Evolutionary conservation across 1,140 invertebrate genomes (phyloP), one percentile per base, ranked within the genome.

Genomic region (Centruroides vittatus): DNA sequence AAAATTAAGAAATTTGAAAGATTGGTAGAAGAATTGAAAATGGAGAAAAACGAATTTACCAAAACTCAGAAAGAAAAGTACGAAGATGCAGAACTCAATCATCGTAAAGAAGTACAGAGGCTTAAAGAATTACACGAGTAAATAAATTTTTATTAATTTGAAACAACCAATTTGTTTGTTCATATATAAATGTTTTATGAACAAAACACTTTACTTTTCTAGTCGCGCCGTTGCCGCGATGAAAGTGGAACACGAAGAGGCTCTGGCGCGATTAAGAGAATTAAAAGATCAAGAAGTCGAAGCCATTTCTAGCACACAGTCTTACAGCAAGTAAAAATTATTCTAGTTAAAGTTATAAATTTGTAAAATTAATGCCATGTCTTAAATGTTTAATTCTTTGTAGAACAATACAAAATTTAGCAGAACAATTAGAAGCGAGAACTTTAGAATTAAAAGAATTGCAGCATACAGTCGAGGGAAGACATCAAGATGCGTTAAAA

Each of bases 241-340:
- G 57, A 65, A 61, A 52, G 41, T 57, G 61, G 63, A 65, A 56
- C 63, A 65, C 13, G 63, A 65, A 49, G 63, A 65, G 11, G 63
- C 63, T 23, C 59, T 65, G 13, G 6, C n/a, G 9, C 49, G 63
- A 56, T 48, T 65, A 3, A 52, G 59, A 36, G 59, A 54, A 46
- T 41, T 65, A 6, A 65, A 65, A 54, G 60, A 65, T 7, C 63
- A 61, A 7, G 63, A 65, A 53, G 46, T 65, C 5, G 63, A 61
- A 57, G 63, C 63, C n/a, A 12, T 61, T 23, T 53, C 60, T 53
- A 65, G 63, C 47, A 61, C 63, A 35, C 60, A 65, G 49, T 10
- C 50, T 4, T 55, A 65, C 23, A 55, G 56, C 4, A 65, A 47
- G 63, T 65, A 41, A 41, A 41, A 41, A 41, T 8, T 41, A 8